Evolutionary conservation across 2,113 vertebrate genomes (phyloP).

Genomic region (Jaculus jaculus): DNA sequence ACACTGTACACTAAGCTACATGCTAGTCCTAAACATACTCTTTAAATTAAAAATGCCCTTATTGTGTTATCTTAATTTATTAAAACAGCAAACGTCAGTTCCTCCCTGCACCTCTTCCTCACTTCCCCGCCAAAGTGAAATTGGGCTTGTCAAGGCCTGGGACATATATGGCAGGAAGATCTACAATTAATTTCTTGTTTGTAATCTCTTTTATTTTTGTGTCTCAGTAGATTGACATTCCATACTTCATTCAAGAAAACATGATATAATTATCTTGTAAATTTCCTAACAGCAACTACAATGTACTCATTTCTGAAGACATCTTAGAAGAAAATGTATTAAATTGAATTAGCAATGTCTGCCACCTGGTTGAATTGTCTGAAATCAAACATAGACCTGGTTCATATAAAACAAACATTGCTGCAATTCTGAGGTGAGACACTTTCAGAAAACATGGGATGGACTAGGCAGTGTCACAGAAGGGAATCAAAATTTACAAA

Average conservation of each 20-base stretch:
- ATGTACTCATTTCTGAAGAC: conserved; percentile 3
- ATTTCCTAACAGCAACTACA: neutral
- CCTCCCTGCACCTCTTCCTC: neutral
- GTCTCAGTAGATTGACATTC: conserved; percentile 1
- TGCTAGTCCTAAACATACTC: no score
- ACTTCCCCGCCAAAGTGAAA: neutral
- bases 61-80: neutral
- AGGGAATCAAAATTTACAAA: neutral
- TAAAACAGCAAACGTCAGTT: neutral
- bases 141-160: neutral
- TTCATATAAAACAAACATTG: neutral
- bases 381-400: neutral
- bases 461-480: neutral
- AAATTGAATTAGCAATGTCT: neutral
- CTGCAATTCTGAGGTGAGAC: neutral
- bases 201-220: neutral
- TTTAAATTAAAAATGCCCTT: neutral
- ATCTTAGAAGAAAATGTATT: neutral
- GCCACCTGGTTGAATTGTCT: neutral
- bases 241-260: neutral
- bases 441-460: neutral
- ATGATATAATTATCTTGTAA: neutral
- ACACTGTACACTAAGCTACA: no score
- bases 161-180: neutral
- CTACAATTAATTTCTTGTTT: neutral